Conservation (phyloP, 2,797 vertebrate species). For the Siniperca obscura region DNA sequence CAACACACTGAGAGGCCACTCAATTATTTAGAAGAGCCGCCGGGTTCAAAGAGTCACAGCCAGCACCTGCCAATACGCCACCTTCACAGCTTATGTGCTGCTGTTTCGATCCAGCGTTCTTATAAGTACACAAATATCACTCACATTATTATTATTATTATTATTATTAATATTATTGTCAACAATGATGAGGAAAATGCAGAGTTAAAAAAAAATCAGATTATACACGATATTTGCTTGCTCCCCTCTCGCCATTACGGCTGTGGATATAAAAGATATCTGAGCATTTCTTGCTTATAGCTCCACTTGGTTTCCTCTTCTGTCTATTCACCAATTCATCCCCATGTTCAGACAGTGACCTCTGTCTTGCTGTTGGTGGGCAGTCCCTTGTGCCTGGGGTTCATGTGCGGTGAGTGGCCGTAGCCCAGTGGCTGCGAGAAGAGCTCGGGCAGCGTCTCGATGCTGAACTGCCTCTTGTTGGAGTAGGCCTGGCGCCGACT, state of each 20-base stretch:
- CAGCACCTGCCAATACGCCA: constrained; percentile 49
- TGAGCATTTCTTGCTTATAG: constrained; percentile 43
- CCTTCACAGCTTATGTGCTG: constrained; percentile 52
- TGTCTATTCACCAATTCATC: constrained; percentile 15
- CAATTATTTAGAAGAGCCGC: constrained; percentile 73
- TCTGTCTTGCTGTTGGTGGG: constrained; percentile 98
- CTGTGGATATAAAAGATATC: constrained; percentile 73
- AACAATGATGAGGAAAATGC: constrained; percentile 67
- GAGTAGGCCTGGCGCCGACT: constrained; percentile 84
- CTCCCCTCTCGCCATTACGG: constrained; percentile 40
- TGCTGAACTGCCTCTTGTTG: constrained; percentile 89
- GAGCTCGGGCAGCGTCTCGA: constrained; percentile 90
- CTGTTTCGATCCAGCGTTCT: constrained; percentile 46
- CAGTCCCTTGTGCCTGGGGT: constrained; percentile 90
- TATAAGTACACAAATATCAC: constrained; percentile 59
- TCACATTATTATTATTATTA: constrained; percentile 50
- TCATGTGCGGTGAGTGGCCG: constrained; percentile 82
- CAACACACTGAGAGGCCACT: constrained; percentile 71
- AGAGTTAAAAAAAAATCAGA: constrained; percentile 60
- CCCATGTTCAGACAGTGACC: constrained; percentile 90
- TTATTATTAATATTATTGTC: constrained; percentile 42
- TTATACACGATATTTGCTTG: constrained; percentile 69
- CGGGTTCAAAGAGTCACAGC: constrained; percentile 71
- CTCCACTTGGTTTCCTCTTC: constrained; percentile 30
- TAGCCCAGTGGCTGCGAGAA: constrained; percentile 87